Conservation (phyloP, 2,888 invertebrate species). For the Scaeva pyrastri region DNA sequence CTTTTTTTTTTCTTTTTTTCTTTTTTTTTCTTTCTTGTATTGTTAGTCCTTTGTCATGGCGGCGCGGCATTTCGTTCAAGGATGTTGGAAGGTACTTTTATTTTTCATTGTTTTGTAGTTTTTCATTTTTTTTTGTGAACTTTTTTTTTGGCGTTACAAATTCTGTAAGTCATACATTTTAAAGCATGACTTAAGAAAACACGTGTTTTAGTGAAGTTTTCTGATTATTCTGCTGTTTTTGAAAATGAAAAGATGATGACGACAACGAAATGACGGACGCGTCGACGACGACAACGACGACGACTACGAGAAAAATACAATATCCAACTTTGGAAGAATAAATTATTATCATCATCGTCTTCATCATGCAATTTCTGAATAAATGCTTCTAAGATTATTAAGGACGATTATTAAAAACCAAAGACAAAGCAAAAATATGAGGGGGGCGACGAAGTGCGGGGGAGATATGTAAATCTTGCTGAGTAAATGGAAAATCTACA, state of each 20-base stretch:
- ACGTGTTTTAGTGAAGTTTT: background rate
- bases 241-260: background rate
- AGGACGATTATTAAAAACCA: conserved; percentile 19
- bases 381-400: conserved; percentile 5
- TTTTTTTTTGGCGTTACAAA: background rate
- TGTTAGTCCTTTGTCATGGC: background rate
- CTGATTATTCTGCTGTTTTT: conserved; percentile 6
- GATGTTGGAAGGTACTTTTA: background rate
- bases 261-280: background rate
- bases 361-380: background rate
- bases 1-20: background rate
- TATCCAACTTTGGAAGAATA: conserved; percentile 5
- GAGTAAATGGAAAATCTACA: conserved; percentile 6
- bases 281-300: background rate
- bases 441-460: background rate
- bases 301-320: conserved; percentile 11
- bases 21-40: background rate
- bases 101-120: background rate
- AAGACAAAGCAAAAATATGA: background rate
- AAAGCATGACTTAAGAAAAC: background rate
- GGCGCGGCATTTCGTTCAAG: background rate
- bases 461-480: background rate
- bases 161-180: background rate
- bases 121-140: too few relatives aligned
- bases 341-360: conserved; percentile 4